Evolutionary conservation across 2,113 vertebrate species (phyloP).

Genomic region (Pterocles gutturalis): DNA sequence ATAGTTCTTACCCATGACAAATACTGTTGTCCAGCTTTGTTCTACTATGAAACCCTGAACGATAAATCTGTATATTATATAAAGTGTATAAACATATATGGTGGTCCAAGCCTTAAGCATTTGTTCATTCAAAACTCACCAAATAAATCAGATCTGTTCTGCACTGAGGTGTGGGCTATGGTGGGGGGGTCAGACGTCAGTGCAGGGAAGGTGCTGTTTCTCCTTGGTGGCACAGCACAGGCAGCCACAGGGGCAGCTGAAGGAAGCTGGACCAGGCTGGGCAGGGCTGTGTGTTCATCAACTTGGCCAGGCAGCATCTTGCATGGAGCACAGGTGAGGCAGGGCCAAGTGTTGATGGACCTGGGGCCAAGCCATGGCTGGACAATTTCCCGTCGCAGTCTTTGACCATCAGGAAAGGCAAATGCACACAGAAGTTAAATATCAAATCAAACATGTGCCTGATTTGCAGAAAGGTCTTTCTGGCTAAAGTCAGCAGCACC

Average conservation of each 20-base stretch:
- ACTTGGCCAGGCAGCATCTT: background rate
- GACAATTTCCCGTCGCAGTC: background rate
- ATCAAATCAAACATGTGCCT: background rate
- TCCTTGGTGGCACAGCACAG: background rate
- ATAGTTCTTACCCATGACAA: background rate
- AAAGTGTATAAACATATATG: background rate
- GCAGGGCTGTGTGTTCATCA: background rate
- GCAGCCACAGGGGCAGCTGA: background rate
- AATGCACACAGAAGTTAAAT: background rate
- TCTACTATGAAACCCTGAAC: background rate
- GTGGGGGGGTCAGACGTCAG: background rate
- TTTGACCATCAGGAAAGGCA: background rate
- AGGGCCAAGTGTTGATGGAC: background rate
- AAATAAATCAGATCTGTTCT: background rate
- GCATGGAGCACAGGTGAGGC: background rate
- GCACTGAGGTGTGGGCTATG: accelerated
- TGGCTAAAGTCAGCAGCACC: background rate
- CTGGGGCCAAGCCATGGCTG: background rate
- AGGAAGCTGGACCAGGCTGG: background rate
- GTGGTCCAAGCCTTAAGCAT: background rate
- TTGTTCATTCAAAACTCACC: background rate
- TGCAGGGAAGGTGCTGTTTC: accelerated
- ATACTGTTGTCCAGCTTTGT: background rate
- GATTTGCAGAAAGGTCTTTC: background rate
- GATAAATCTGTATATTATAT: background rate